These are phyloP conservation scores for Corythoichthys haematopterus DNA, from an alignment of 2,113 vertebrate species.

Conservation along the genomic window DNA sequence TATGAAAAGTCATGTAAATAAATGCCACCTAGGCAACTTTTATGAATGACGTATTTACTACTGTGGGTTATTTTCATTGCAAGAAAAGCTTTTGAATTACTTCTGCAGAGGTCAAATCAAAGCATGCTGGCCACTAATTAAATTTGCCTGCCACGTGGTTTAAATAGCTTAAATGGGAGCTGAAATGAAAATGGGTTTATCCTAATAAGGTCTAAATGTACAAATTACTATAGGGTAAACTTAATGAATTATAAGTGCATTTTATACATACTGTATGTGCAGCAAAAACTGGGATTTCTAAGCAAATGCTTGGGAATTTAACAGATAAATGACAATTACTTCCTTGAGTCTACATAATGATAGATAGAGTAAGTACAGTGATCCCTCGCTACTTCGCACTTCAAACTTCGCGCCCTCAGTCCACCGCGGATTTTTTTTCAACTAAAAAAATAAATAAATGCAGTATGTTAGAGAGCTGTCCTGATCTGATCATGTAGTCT, in stretches of 20 bases:
- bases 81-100: slow-evolving; percentile 25
- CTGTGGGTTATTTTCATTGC: slow-evolving; percentile 25
- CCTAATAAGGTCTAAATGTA: slow-evolving; percentile 6
- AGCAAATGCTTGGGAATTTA: neutral
- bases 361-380: too few species aligned
- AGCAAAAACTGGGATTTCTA: neutral
- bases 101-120: slow-evolving; percentile 24
- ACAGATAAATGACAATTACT: neutral
- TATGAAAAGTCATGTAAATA: neutral
- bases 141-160: slow-evolving; percentile 49
- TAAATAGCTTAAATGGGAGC: slow-evolving; percentile 16
- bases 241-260: neutral
- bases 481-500: too few species aligned
- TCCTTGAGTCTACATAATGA: neutral
- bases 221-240: slow-evolving; percentile 1
- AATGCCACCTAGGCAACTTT: neutral
- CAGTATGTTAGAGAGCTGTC: too few species aligned
- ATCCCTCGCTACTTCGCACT: too few species aligned
- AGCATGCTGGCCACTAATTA: slow-evolving; percentile 39
- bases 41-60: neutral
- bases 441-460: too few species aligned
- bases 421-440: too few species aligned
- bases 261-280: slow-evolving; percentile 2
- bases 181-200: slow-evolving; percentile 3
- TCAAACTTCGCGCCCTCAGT: too few species aligned